These are phyloP conservation scores for Sphaerophoria rueppellii DNA, from an alignment of 2,888 invertebrate species.

Conservation along the genomic window DNA sequence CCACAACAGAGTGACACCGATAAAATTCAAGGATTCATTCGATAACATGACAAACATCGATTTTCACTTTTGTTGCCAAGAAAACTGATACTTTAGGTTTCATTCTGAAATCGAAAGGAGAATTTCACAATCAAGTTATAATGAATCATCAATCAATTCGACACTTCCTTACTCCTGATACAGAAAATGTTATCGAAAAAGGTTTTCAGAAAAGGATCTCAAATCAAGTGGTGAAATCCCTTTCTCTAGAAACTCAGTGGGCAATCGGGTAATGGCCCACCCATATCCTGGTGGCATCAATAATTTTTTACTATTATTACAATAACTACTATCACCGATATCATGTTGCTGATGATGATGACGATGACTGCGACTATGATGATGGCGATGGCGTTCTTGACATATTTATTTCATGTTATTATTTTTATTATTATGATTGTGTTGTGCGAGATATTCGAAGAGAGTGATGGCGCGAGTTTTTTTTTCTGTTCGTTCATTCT, in stretches of 20 bases:
- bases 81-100: background rate
- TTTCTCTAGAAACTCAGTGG: constrained; percentile 13
- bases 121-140: constrained; percentile 2
- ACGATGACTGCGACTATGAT: constrained; percentile 55
- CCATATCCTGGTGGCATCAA: constrained; percentile 73
- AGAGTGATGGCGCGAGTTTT: constrained; percentile 11
- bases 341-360: constrained; percentile 36
- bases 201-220: too few relatives aligned
- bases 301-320: constrained; percentile 73
- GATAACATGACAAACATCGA: constrained; percentile 69
- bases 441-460: background rate
- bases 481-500: background rate
- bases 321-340: constrained; percentile 70
- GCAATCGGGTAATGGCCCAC: constrained; percentile 63
- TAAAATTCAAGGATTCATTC: constrained; percentile 47
- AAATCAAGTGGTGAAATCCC: constrained; percentile 26
- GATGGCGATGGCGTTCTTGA: constrained; percentile 67
- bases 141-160: too few relatives aligned
- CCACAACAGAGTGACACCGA: constrained; percentile 31
- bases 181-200: too few relatives aligned
- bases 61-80: constrained; percentile 59
- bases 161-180: too few relatives aligned
- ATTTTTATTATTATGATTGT: constrained; percentile 70
- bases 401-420: constrained; percentile 73
- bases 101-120: background rate